Conservation (phyloP, 2,888 invertebrate genomes). For the Miltochrista miniata region DNA sequence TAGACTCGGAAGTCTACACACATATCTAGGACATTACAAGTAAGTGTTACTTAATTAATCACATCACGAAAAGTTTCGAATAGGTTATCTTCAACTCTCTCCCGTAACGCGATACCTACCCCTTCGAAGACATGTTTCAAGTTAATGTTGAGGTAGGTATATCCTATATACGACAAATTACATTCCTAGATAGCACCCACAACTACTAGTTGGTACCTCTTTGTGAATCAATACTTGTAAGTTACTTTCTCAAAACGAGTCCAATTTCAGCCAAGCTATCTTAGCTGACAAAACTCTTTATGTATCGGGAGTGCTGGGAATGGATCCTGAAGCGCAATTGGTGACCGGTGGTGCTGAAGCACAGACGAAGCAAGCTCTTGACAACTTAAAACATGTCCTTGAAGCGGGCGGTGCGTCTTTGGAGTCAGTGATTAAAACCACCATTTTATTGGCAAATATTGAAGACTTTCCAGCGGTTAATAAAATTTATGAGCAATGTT, state of each 20-base stretch:
- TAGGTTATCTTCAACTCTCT: background rate
- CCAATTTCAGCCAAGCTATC: conserved; percentile 90
- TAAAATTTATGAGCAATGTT: conserved; percentile 93
- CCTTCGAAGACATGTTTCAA: conserved; percentile 1
- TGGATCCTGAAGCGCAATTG: conserved; percentile 88
- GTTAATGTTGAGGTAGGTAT: background rate
- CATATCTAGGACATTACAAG: too few species aligned
- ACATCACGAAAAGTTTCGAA: too few species aligned
- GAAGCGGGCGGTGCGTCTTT: conserved; percentile 88
- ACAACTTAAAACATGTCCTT: conserved; percentile 90
- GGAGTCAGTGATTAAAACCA: conserved; percentile 92
- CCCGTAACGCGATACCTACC: background rate
- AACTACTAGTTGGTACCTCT: too few species aligned
- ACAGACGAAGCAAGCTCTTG: conserved; percentile 90
- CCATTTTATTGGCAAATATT: conserved; percentile 91
- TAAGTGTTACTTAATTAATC: too few species aligned
- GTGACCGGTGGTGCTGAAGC: conserved; percentile 89
- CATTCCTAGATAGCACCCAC: too few species aligned
- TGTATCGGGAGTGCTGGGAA: conserved; percentile 93
- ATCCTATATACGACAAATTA: too few species aligned
- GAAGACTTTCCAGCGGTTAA: conserved; percentile 92
- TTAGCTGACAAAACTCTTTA: conserved; percentile 92
- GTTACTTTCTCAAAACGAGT: background rate
- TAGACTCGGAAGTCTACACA: too few species aligned
- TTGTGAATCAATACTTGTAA: too few species aligned